A percentile compares a stretch with the other conserved stretches of the same genome.
Evolutionary conservation across 2,113 vertebrate species (phyloP).

Genomic region (Fukomys damarensis): DNA sequence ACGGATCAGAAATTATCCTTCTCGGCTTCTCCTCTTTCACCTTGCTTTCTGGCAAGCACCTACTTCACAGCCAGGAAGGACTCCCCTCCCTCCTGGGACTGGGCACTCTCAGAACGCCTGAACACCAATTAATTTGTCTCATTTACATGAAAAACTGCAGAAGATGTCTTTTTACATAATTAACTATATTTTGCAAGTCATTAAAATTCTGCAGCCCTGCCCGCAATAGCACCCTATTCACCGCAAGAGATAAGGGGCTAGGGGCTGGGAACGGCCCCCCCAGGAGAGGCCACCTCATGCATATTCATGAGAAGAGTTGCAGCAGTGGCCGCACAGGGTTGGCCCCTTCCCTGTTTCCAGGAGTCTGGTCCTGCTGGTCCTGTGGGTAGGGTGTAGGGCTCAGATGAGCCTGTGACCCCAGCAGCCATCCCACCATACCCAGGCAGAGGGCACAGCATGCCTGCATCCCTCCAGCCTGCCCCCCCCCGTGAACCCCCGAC

Average conservation of each 20-base stretch:
- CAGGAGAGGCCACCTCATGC: neutral
- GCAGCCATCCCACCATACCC: neutral
- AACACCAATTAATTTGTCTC: constrained; percentile 76
- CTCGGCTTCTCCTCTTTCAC: constrained; percentile 5
- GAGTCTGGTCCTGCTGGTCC: neutral
- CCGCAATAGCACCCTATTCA: constrained; percentile 71
- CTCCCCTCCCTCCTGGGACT: neutral
- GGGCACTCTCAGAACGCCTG: constrained; percentile 41
- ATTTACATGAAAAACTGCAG: constrained; percentile 81
- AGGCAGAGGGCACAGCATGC: neutral
- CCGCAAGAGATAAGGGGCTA: constrained; percentile 28
- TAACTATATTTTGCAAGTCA: constrained; percentile 81
- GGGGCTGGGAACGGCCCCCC: neutral
- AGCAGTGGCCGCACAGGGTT: neutral
- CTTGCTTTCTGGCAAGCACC: constrained; percentile 58
- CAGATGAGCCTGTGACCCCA: neutral
- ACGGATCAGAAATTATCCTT: neutral
- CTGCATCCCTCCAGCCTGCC: too few species aligned
- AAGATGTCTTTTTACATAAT: constrained; percentile 80
- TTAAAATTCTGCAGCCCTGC: constrained; percentile 76
- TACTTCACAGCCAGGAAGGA: neutral
- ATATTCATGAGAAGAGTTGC: neutral
- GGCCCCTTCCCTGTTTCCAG: neutral
- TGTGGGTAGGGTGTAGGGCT: neutral
- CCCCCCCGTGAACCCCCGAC: too few species aligned